Base-by-base conservation (phyloP, 2,797 vertebrate genomes). In the Peromyscus attwateri region DNA sequence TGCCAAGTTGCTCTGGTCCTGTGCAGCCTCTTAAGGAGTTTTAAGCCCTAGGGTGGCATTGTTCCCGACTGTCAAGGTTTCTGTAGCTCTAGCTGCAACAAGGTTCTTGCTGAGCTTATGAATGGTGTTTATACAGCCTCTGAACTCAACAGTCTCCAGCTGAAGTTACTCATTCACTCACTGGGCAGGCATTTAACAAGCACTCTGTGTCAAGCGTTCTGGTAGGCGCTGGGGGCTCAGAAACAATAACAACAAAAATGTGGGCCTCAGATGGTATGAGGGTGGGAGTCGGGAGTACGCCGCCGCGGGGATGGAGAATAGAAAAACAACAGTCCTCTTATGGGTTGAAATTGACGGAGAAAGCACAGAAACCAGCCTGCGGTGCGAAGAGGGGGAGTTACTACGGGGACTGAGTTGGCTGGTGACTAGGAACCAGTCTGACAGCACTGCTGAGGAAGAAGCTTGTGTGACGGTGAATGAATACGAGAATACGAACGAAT, bases 111-210 rank as follows among this genome's bases (percentile, higher is more conserved):
- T 73, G 87, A 95, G 90, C 87, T 95, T 55, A 55, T 89, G 83
- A 93, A 83, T 81, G 75, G 91, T 73, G 71, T 87, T 93, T 62
- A 34, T 17, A 60, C 21, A 89, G 37, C 46, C 84, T 96, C 71
- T 92, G 94, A 94, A 93, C 71, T 90, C 75, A 87, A 77, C 81
- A 60, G 89, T 34, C 87, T 57, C 46, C 37, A 66, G 91, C 46
- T 94, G 43, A 55, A 96, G 87, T 84, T 62, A 95, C 40, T 93
- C 79, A 89, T 85, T 94, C 71, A 95, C 87, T 88, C 68, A 85
- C 40, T 52, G 31, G 34, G 75, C 43, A 76, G 62, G 55, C 68
- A 79, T 70, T 93, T 92, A 92, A 94, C 23, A 68, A 92, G 81
- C 77, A 87, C 77, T 83, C 91, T 89, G 62, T 88, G 81, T 43